Evolutionary conservation across 2,113 vertebrate genomes (phyloP).

Genomic region (Pterophyllum scalare): DNA sequence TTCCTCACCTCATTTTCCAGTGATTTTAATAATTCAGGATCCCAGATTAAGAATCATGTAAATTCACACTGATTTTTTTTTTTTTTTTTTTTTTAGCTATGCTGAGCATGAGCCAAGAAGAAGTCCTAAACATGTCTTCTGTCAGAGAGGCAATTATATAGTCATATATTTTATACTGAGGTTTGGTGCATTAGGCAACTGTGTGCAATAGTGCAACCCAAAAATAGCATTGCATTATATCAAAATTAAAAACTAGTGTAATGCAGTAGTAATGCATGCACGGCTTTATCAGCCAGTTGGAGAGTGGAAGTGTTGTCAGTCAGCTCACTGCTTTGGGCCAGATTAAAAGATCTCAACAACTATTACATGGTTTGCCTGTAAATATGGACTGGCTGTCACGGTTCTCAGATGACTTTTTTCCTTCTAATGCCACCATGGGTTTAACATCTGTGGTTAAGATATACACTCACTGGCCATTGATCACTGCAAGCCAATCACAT

Average conservation of each 20-base stretch:
- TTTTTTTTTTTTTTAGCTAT: neutral
- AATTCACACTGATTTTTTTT: constrained; percentile 20
- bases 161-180: neutral
- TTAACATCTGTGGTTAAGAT: neutral
- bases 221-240: neutral
- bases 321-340: neutral
- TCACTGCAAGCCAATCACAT: neutral
- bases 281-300: neutral
- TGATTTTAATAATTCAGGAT: constrained; percentile 66
- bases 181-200: neutral
- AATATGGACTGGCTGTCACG: neutral
- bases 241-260: neutral
- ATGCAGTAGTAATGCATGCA: neutral
- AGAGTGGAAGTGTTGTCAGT: neutral
- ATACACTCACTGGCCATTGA: neutral
- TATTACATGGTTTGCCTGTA: neutral
- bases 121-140: neutral
- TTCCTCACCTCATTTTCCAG: constrained; percentile 49
- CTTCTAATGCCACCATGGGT: neutral
- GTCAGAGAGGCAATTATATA: neutral
- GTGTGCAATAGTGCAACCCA: neutral
- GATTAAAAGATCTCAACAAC: neutral
- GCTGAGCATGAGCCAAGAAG: neutral
- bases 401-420: neutral
- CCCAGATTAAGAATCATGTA: constrained; percentile 42